These are phyloP conservation scores for Diprion similis DNA, from an alignment of 1,140 invertebrate genomes.

Conservation along the genomic window DNA sequence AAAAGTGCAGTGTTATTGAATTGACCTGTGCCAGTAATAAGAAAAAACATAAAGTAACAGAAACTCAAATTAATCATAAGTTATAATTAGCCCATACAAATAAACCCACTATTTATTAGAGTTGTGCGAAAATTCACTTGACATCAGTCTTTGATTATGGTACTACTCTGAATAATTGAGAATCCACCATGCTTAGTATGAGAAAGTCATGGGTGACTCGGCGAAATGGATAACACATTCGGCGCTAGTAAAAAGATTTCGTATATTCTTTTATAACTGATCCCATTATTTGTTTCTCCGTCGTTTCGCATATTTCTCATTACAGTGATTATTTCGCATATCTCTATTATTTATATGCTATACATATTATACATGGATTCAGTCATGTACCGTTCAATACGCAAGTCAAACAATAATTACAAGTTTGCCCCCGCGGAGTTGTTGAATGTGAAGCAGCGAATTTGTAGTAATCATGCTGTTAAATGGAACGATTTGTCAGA, in stretches of 20 bases:
- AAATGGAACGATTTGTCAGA: conserved; percentile 4
- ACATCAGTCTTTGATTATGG: not conserved
- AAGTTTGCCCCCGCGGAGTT: not conserved
- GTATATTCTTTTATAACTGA: not conserved
- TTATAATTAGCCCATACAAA: conserved; percentile 37
- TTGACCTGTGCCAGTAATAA: conserved; percentile 20
- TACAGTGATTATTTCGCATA: conserved; percentile 10
- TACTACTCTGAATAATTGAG: not conserved
- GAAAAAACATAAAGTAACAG: not conserved
- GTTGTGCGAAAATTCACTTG: conserved; percentile 28
- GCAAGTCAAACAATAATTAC: not conserved
- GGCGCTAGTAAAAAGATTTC: too few relatives aligned
- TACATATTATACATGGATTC: conserved; percentile 14
- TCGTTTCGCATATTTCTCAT: not conserved
- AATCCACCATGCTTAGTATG: not conserved
- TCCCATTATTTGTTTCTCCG: not conserved
- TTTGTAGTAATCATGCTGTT: not conserved
- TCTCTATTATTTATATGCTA: conserved; percentile 20
- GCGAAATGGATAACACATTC: too few relatives aligned
- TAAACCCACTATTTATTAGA: conserved; percentile 45
- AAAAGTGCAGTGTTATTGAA: conserved; percentile 4
- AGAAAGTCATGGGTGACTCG: not conserved
- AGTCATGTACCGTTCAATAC: conserved; percentile 20
- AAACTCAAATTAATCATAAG: conserved; percentile 31
- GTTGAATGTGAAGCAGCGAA: not conserved